These are phyloP conservation scores for Capreolus pygargus DNA, from an alignment of 2,113 vertebrate species.

Conservation along the genomic window DNA sequence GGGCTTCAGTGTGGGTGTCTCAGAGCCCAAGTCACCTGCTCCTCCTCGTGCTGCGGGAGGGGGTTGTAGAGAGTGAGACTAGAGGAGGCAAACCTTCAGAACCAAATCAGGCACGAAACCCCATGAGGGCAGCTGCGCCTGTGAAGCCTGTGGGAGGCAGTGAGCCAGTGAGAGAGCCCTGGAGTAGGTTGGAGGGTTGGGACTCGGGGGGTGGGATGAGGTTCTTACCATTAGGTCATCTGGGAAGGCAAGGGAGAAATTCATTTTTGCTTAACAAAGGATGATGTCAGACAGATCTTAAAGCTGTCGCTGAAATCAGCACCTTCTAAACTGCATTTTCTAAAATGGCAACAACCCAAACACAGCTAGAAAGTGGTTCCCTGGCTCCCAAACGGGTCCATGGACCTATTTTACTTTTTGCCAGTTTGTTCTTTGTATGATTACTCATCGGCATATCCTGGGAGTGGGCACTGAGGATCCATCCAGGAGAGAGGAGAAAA, in stretches of 20 bases:
- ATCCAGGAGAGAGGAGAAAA: background rate
- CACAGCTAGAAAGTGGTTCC: background rate
- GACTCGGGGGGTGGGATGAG: background rate
- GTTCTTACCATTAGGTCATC: background rate
- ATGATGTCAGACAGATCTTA: background rate
- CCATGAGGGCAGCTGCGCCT: too few species aligned
- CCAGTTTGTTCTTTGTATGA: background rate
- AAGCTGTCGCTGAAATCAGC: background rate
- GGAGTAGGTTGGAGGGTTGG: rapidly evolving
- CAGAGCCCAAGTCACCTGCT: background rate
- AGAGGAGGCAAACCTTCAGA: background rate
- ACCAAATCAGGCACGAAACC: background rate
- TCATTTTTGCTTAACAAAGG: background rate
- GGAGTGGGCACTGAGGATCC: background rate
- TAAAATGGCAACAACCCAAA: background rate
- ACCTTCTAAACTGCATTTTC: background rate
- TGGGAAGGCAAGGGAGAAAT: background rate
- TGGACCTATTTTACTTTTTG: background rate
- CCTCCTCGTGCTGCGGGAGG: background rate
- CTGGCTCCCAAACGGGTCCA: background rate
- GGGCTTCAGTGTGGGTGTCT: background rate
- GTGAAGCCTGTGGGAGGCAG: rapidly evolving
- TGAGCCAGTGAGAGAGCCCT: rapidly evolving
- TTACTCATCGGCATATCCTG: too few species aligned
- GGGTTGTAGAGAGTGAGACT: background rate